Evolutionary conservation across 2,113 vertebrate genomes (phyloP).

Genomic region (Corydoras sp.): DNA sequence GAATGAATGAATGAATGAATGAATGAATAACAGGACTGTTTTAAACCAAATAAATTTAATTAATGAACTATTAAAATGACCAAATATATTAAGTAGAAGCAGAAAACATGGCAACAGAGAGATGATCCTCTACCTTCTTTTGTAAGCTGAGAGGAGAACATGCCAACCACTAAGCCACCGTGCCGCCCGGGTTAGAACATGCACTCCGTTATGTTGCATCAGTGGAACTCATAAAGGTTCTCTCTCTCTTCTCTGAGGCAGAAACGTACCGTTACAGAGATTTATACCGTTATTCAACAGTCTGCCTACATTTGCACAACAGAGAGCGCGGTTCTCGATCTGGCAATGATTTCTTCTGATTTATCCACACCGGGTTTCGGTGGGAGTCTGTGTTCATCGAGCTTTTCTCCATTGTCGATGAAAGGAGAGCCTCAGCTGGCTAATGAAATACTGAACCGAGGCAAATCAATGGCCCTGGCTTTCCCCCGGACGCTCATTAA

Average conservation of each 20-base stretch:
- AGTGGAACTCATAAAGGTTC: no score
- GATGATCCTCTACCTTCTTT: no score
- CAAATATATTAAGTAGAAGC: no score
- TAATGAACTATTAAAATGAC: no score
- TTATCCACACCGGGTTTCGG: conserved; percentile 54
- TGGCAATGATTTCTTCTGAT: conserved; percentile 66
- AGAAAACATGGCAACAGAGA: no score
- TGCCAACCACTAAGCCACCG: no score
- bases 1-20: no score
- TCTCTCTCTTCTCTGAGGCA: conserved; percentile 45
- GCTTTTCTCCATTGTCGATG: conserved; percentile 53
- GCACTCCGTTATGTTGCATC: no score
- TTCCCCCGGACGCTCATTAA: conserved; percentile 30
- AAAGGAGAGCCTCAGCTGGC: conserved; percentile 45
- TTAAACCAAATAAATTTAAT: no score
- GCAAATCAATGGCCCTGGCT: conserved; percentile 40
- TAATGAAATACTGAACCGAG: conserved; percentile 49
- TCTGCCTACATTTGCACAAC: conserved; percentile 66
- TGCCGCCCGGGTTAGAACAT: no score
- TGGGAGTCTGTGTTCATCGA: conserved; percentile 51
- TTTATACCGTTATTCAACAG: conserved; percentile 59
- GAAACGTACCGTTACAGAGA: conserved; percentile 56
- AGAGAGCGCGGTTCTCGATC: conserved; percentile 57
- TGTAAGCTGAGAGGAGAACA: no score
- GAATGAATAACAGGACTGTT: no score